Percentiles rank a stretch among this genome's conserved stretches.
Conservation (phyloP, 2,797 vertebrate species). For the Ciconia nigra region DNA sequence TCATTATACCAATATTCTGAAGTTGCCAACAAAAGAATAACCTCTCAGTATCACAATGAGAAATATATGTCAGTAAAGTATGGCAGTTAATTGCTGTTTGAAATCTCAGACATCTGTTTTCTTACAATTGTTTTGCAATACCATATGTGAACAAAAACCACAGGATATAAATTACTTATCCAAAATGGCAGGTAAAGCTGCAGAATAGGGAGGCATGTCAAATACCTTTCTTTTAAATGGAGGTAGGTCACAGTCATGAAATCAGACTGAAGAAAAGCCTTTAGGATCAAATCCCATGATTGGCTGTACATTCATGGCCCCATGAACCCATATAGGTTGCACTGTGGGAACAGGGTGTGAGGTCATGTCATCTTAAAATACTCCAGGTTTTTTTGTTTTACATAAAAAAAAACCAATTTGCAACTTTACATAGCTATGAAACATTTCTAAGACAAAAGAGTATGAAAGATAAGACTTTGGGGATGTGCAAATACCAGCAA, state of each 20-base stretch:
- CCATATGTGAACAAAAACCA: constrained; percentile 17
- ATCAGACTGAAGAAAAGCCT: neutral
- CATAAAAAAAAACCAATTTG: neutral
- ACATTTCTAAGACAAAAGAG: neutral
- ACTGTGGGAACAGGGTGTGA: neutral
- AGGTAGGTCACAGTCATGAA: neutral
- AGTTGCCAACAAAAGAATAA: neutral
- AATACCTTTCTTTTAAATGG: neutral
- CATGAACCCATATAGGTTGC: neutral
- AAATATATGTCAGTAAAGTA: constrained; percentile 9
- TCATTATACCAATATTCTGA: neutral
- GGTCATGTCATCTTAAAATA: neutral
- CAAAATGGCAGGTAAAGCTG: constrained; percentile 28
- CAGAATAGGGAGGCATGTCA: neutral
- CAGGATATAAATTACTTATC: neutral
- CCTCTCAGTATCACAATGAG: neutral
- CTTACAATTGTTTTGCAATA: constrained; percentile 23
- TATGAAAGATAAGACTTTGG: neutral
- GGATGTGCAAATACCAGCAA: neutral
- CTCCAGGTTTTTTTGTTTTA: neutral
- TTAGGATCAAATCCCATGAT: neutral
- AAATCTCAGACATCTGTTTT: constrained; percentile 49
- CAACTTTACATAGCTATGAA: neutral
- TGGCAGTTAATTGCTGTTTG: constrained; percentile 41
- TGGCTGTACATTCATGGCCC: neutral